Percentiles rank a stretch among this genome's conserved stretches.
phyloP scores from a whole-genome alignment of 1,140 invertebrate species.

The Wasmannia auropunctata region DNA sequence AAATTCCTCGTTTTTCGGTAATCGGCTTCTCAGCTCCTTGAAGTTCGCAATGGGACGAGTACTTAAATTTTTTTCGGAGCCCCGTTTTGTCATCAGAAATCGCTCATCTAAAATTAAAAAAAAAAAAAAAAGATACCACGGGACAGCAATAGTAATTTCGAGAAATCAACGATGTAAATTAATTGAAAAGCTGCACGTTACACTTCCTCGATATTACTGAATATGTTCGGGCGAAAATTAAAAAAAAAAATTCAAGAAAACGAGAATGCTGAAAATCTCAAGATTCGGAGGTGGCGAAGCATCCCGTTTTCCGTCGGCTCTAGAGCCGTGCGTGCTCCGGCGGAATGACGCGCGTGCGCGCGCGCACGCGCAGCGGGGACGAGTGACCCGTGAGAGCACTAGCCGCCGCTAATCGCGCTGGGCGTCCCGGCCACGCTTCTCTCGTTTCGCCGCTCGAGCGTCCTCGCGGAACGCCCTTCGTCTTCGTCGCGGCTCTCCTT shows the following conservation, averaged over 20 bases:
- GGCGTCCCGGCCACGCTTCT: constrained; percentile 63
- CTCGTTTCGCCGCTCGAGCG: constrained; percentile 44
- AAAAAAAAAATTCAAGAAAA: too few relatives aligned
- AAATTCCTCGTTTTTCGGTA: not conserved
- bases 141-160: not conserved
- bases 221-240: not conserved
- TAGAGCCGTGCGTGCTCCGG: constrained; percentile 5
- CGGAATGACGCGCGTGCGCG: constrained; percentile 20
- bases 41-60: not conserved
- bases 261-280: not conserved
- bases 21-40: not conserved
- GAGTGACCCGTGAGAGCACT: constrained; percentile 14
- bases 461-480: constrained; percentile 1
- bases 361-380: constrained; percentile 1
- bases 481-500: not conserved
- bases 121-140: not conserved
- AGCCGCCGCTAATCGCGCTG: constrained; percentile 66
- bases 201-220: not conserved
- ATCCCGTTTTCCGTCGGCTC: not conserved
- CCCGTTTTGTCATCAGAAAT: not conserved
- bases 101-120: not conserved
- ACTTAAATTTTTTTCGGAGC: not conserved
- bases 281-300: not conserved
- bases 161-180: not conserved
- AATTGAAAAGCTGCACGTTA: not conserved